Base-by-base conservation (phyloP, 2,888 invertebrate genomes). In the Tanytarsus gracilentus region DNA sequence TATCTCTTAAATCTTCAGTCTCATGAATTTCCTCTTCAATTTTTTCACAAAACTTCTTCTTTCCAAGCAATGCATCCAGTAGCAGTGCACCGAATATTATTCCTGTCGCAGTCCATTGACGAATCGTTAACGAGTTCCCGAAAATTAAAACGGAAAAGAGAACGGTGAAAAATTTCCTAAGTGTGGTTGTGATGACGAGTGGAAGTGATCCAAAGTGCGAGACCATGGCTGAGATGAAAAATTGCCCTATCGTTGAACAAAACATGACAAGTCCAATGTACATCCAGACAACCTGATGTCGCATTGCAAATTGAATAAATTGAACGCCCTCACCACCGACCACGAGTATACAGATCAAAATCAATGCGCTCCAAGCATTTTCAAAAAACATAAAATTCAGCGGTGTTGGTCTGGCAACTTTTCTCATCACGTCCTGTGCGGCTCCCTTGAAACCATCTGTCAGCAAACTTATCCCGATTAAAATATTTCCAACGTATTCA, bases 171-270 rank as follows among this genome's bases (percentile, higher is more conserved):
- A 49, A 49, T 49, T 49, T 49, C 27, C 49, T n/a, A 9, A 49
- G 7, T 3, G 49, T 49, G 26, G 21, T 49, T 27, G 27, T 27
- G 8, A 49, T 16, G 23, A 18, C 23, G 11, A 58, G 40, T 11
- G 58, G 58, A 4, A 58, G 26, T 9, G 58, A 11, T 4, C 58
- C 58, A 25, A 58, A 58, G 29, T 58, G 27, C 21, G 58, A 44
- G 6, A 87, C 84, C 63, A 85, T 87, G 62, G 84, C 75, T 72
- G 86, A 89, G 67, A 90, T 85, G 70, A 89, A 91, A 65, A 83
- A 81, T 77, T 89, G 88, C 53, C 90, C 90, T 23, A 87, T 68
- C 21, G 87, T 85, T 66, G 85, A 84, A 25, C 84, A 79, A 48
- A 84, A 52, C 2, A 84, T 81, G 65, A 89, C 79, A 1, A 78